A percentile compares a stretch with the other conserved stretches of the same genome.
These are phyloP conservation scores for Drosophila parthenogenetica DNA, from an alignment of 2,888 invertebrate species.

Conservation along the genomic window DNA sequence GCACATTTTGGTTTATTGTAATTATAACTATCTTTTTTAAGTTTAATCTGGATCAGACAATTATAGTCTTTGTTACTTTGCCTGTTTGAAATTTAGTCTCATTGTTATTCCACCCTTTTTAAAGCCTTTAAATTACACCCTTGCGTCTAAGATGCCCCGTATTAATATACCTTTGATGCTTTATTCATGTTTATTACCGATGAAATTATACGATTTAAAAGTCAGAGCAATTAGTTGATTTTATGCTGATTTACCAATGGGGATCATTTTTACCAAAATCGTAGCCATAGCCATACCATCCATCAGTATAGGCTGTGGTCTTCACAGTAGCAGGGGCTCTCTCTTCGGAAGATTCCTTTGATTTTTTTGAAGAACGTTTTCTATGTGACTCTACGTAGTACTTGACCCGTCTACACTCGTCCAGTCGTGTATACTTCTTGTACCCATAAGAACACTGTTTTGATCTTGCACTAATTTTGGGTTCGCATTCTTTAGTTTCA, in stretches of 20 bases:
- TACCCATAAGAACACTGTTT: slow-evolving; percentile 13
- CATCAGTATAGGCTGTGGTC: slow-evolving; percentile 1
- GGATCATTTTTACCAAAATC: slow-evolving; percentile 17
- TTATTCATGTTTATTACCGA: too few relatives aligned
- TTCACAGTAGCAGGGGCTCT: rapidly evolving
- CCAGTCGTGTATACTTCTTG: slow-evolving; percentile 1
- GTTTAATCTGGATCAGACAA: too few relatives aligned
- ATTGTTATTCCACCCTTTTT: too few relatives aligned
- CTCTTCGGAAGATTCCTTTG: not conserved
- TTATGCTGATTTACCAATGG: not conserved
- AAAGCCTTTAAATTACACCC: too few relatives aligned
- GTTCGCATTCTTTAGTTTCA: not conserved
- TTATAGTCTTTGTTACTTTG: too few relatives aligned
- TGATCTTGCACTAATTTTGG: not conserved
- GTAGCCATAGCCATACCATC: slow-evolving; percentile 34
- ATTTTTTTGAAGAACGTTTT: not conserved
- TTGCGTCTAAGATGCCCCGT: too few relatives aligned
- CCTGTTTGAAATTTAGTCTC: too few relatives aligned
- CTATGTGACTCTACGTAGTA: not conserved
- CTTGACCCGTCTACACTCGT: slow-evolving; percentile 17
- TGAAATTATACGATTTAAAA: too few relatives aligned
- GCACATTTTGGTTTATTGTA: too few relatives aligned
- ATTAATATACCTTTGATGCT: too few relatives aligned
- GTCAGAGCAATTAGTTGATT: too few relatives aligned
- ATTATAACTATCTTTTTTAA: too few relatives aligned